Evolutionary conservation across 2,888 invertebrate species (phyloP), one percentile per base, ranked within the genome.

Genomic region (Pyrrhosoma nymphula): DNA sequence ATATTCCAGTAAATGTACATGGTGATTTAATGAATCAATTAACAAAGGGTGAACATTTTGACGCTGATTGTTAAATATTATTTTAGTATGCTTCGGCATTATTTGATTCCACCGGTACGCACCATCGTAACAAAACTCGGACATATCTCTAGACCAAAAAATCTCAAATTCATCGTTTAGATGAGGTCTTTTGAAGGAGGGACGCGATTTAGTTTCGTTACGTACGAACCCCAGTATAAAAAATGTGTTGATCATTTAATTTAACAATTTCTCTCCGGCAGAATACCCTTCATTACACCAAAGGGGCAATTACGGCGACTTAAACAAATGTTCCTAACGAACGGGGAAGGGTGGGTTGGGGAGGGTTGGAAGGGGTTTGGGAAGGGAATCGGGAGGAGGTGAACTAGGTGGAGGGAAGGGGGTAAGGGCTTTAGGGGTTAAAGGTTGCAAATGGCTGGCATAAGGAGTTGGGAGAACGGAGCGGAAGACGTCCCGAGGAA

Each of bases 241-340:
- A 82, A 82, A 82, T 30, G 82, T 18, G 35, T 35, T 82, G 82
- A 35, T 82, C 30, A 82, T 82, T 82, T 82, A 82, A 82, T 82
- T 82, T 35, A 82, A 35, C 82, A 82, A 82, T 82, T 82, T 35
- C 16, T 35, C 14, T 16, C 16, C 82, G 82, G 35, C 12, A 35
- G 82, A 82, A 82, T 82, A 16, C 82, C 82, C 82, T 82, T 82
- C 82, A 82, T 82, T 82, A 82, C 82, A 82, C 82, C 82, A 26
- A 82, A 60, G 30, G 35, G 82, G 82, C 82, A 82, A 82, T 82
- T 82, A 82, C 35, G 82, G 14, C 82, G 82, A 82, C 30, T 82
- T 82, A 82, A 82, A 82, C 82, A 82, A 82, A 82, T 82, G 82
- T 18, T n/a, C 16, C 35, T 82, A 82, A 82, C 82, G 82, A 82